These are phyloP conservation scores for Hyposoter dolosus DNA, from an alignment of 2,888 invertebrate genomes.

Conservation along the genomic window DNA sequence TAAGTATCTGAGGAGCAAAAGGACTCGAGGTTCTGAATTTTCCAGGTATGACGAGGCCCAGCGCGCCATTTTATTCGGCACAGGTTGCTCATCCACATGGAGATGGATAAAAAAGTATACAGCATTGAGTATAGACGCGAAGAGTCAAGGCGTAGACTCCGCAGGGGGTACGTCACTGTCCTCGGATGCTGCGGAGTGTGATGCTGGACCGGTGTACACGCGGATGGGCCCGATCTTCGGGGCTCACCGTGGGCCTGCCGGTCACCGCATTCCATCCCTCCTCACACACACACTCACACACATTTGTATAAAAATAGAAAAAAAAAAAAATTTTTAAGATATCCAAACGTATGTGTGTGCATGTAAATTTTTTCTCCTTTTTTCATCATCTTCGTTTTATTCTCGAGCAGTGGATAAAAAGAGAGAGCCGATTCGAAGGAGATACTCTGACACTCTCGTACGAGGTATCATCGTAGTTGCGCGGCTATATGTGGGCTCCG, in stretches of 20 bases:
- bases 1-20: neutral
- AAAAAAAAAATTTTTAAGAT: neutral
- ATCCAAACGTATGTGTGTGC: conserved; percentile 4
- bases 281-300: conserved; percentile 26
- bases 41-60: neutral
- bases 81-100: neutral
- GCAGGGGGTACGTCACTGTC: conserved; percentile 84
- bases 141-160: conserved; percentile 73
- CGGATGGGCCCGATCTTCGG: conserved; percentile 63
- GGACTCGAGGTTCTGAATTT: neutral
- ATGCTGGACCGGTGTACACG: conserved; percentile 67
- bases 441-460: conserved; percentile 81
- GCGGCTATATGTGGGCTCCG: conserved; percentile 74
- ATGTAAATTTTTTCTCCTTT: conserved; percentile 53
- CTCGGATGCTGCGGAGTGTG: conserved; percentile 73
- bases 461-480: conserved; percentile 82
- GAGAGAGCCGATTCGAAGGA: conserved; percentile 67
- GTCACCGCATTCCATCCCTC: conserved; percentile 82
- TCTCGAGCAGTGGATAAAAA: conserved; percentile 24
- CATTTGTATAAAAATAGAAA: neutral
- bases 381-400: conserved; percentile 63
- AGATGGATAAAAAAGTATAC: conserved; percentile 21
- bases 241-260: conserved; percentile 76
- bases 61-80: conserved; percentile 1
- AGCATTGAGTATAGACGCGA: conserved; percentile 63